These are phyloP conservation scores for Salvelinus namaycush DNA, from an alignment of 2,113 vertebrate species.

Conservation along the genomic window DNA sequence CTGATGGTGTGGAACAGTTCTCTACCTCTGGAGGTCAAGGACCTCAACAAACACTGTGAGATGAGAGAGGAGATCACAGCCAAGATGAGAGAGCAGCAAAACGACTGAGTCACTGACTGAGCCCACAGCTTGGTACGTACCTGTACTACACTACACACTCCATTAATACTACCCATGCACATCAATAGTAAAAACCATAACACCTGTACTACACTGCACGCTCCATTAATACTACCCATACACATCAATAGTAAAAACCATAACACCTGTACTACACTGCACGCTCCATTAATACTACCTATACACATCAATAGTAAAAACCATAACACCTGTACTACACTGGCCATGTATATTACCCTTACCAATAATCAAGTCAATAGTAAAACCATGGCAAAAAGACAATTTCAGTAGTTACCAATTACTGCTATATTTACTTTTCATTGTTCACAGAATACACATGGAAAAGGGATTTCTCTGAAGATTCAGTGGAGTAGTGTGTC, in stretches of 20 bases:
- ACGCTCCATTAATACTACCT: neutral
- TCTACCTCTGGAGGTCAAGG: slow-evolving; percentile 86
- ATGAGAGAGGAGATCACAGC: slow-evolving; percentile 82
- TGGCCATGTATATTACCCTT: too few relatives aligned
- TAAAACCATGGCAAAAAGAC: too few relatives aligned
- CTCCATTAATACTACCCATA: too few relatives aligned
- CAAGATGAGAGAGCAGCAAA: slow-evolving; percentile 80
- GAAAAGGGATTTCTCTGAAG: slow-evolving; percentile 48
- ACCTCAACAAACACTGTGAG: slow-evolving; percentile 85
- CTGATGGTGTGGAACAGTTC: slow-evolving; percentile 86
- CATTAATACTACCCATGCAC: too few relatives aligned
- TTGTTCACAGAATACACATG: slow-evolving; percentile 13
- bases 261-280: neutral
- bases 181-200: too few relatives aligned
- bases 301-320: too few relatives aligned
- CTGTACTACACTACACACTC: neutral
- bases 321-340: neutral
- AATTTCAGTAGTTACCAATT: neutral
- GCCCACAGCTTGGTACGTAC: slow-evolving; percentile 1
- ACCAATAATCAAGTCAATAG: too few relatives aligned
- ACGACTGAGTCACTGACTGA: slow-evolving; percentile 65
- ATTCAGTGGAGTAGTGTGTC: too few relatives aligned
- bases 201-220: too few relatives aligned
- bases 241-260: too few relatives aligned
- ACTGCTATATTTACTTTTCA: neutral